Conservation (phyloP, 2,888 invertebrate species). For the Brachypterus glaber region DNA sequence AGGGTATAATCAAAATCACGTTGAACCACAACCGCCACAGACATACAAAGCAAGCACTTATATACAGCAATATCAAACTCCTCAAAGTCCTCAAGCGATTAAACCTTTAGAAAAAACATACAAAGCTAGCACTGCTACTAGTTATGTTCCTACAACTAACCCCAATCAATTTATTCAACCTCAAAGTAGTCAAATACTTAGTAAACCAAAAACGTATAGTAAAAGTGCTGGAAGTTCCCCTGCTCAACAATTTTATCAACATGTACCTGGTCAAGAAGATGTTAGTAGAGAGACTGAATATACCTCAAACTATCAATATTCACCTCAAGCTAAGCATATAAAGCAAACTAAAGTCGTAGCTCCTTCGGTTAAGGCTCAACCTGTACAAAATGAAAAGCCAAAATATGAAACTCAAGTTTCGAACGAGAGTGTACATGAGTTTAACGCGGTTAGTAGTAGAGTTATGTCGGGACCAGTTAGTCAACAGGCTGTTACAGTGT, state of each 20-base stretch:
- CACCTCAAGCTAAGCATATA: slow-evolving; percentile 14
- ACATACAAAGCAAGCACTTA: slow-evolving; percentile 11
- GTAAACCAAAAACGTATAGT: too few relatives aligned
- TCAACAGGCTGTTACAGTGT: slow-evolving; percentile 59
- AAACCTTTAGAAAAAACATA: too few relatives aligned
- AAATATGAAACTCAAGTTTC: slow-evolving; percentile 32
- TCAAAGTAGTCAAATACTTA: slow-evolving; percentile 1
- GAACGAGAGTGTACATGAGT: slow-evolving; percentile 38
- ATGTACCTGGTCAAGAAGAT: slow-evolving; percentile 18
- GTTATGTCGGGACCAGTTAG: slow-evolving; percentile 69
- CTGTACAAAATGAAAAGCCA: slow-evolving; percentile 13
- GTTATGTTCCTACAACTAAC: slow-evolving; percentile 21
- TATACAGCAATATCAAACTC: slow-evolving; percentile 9
- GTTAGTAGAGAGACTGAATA: slow-evolving; percentile 18
- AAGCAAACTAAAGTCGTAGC: not conserved
- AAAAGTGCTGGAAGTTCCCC: too few relatives aligned
- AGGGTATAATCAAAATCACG: slow-evolving; percentile 18
- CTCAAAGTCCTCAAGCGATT: slow-evolving; percentile 4
- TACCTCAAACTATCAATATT: slow-evolving; percentile 26
- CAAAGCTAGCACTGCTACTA: too few relatives aligned
- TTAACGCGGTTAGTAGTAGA: slow-evolving; percentile 54
- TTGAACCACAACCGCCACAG: slow-evolving; percentile 9
- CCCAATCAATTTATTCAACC: slow-evolving; percentile 16
- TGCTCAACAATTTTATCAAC: slow-evolving; percentile 14
- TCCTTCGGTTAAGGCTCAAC: slow-evolving; percentile 2